Percentiles rank a stretch among this genome's conserved stretches.
Evolutionary conservation across 2,888 invertebrate genomes (phyloP).

Genomic region (Chymomyza fuscimana): DNA sequence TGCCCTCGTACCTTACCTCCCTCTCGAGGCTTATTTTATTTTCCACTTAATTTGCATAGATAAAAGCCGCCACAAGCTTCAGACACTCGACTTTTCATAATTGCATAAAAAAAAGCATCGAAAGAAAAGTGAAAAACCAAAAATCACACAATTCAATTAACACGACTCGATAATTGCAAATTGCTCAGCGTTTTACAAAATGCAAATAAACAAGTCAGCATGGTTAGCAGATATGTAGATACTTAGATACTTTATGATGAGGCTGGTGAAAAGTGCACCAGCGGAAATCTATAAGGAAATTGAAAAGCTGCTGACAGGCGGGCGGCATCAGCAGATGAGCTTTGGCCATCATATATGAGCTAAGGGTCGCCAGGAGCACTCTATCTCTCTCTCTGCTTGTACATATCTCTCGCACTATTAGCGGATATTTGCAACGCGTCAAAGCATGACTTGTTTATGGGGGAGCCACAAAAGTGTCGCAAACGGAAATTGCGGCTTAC

Average conservation of each 20-base stretch:
- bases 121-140: background rate
- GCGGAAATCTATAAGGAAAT: conserved; percentile 78
- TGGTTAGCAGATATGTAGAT: conserved; percentile 39
- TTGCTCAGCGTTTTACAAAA: conserved; percentile 59
- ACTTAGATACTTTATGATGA: conserved; percentile 42
- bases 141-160: conserved; percentile 69
- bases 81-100: background rate
- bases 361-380: background rate
- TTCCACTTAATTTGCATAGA: background rate
- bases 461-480: background rate
- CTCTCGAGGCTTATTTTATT: background rate
- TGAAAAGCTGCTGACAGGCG: conserved; percentile 68
- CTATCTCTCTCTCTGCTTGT: too few relatives aligned
- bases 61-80: background rate
- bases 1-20: too few relatives aligned
- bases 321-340: background rate
- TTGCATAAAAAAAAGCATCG: background rate
- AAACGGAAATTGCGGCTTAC: conserved; percentile 60
- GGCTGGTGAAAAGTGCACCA: conserved; percentile 58
- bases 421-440: background rate
- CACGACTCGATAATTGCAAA: conserved; percentile 35
- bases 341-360: background rate
- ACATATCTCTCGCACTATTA: too few relatives aligned
- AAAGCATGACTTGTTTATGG: background rate
- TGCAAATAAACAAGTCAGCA: conserved; percentile 36